These are phyloP conservation scores for Lypha dubia DNA, from an alignment of 2,888 invertebrate genomes.

Conservation along the genomic window DNA sequence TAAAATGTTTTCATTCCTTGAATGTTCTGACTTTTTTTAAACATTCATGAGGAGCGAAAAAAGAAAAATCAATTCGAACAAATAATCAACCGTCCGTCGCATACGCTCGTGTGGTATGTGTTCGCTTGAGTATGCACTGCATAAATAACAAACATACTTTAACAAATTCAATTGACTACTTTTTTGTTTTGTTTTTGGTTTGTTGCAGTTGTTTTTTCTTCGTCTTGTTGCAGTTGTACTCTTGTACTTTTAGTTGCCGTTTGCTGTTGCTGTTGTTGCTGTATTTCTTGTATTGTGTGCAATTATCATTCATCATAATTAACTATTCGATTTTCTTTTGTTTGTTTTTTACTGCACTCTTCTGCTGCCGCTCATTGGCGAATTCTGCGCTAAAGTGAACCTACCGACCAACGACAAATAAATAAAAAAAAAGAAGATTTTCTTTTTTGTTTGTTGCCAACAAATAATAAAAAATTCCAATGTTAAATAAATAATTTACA, in stretches of 20 bases:
- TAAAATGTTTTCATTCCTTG: constrained; percentile 7
- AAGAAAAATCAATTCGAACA: background rate
- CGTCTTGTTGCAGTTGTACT: constrained; percentile 45
- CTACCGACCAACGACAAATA: constrained; percentile 47
- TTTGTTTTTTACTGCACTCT: constrained; percentile 27
- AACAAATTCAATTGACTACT: constrained; percentile 70
- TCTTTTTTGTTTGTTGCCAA: constrained; percentile 17
- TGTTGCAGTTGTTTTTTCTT: constrained; percentile 18
- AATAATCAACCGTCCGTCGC: background rate
- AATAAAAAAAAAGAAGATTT: constrained; percentile 49
- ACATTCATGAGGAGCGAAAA: background rate
- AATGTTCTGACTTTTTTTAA: constrained; percentile 41
- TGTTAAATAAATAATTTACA: constrained; percentile 60
- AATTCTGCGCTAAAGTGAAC: constrained; percentile 49
- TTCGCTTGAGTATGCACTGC: constrained; percentile 37
- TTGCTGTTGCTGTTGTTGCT: constrained; percentile 33
- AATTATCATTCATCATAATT: constrained; percentile 74
- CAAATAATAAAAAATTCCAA: constrained; percentile 66
- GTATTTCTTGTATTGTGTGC: constrained; percentile 64
- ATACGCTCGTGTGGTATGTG: constrained; percentile 48
- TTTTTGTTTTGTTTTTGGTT: constrained; percentile 47
- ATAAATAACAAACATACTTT: constrained; percentile 63
- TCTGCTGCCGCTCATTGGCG: constrained; percentile 26
- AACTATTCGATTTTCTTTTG: constrained; percentile 70
- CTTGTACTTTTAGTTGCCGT: constrained; percentile 45